phyloP scores from a whole-genome alignment of 2,888 invertebrate genomes.

The Herminia tarsipennalis region DNA sequence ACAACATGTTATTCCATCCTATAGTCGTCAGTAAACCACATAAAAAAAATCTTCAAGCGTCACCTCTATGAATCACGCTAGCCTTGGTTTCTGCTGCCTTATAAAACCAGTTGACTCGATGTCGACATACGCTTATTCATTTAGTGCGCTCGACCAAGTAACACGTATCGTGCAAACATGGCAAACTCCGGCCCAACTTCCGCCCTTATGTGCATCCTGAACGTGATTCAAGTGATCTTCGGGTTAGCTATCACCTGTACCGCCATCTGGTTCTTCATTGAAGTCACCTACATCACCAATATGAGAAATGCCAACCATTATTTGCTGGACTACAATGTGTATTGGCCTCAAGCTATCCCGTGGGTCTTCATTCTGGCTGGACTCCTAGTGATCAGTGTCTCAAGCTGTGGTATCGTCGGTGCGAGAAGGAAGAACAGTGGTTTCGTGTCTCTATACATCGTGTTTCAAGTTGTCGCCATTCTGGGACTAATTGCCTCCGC shows the following conservation, averaged over 20 bases:
- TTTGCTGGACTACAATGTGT: conserved; percentile 72
- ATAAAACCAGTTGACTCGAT: conserved; percentile 50
- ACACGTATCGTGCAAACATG: conserved; percentile 43
- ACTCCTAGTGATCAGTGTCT: conserved; percentile 61
- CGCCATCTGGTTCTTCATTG: conserved; percentile 71
- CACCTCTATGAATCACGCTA: conserved; percentile 31
- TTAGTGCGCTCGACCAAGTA: conserved; percentile 36
- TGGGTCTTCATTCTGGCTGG: conserved; percentile 74
- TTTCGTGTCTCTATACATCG: conserved; percentile 57
- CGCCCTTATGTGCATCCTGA: conserved; percentile 57
- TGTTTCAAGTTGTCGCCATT: conserved; percentile 56
- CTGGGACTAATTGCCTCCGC: conserved; percentile 57
- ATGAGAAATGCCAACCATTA: conserved; percentile 73
- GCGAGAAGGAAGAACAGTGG: conserved; percentile 61
- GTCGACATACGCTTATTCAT: conserved; percentile 65
- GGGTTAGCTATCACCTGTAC: conserved; percentile 61
- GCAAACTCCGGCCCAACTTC: conserved; percentile 44
- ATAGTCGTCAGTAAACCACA: conserved; percentile 11
- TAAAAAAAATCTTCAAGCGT: conserved; percentile 8
- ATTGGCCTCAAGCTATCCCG: conserved; percentile 78
- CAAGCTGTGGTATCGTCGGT: conserved; percentile 68
- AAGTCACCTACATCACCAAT: conserved; percentile 63
- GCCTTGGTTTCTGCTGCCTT: conserved; percentile 43
- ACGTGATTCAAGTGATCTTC: conserved; percentile 60
- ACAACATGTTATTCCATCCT: conserved; percentile 9